phyloP scores from a whole-genome alignment of 2,797 vertebrate species.

The Notoglanidium macrostoma region DNA sequence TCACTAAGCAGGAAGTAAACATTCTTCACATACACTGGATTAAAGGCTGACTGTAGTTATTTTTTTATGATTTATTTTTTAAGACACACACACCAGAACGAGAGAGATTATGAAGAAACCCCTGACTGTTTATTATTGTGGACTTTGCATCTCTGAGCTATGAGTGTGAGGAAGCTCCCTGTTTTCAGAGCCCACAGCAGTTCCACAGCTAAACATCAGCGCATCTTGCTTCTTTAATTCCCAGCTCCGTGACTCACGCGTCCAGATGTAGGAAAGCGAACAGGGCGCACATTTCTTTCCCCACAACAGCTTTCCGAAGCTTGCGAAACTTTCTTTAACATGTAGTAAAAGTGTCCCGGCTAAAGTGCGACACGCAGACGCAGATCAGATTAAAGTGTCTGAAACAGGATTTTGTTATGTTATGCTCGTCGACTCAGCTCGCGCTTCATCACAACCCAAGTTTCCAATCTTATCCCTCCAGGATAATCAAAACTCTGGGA shows the following conservation, averaged over 20 bases:
- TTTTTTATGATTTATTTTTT: not conserved
- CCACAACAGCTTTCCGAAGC: constrained; percentile 23
- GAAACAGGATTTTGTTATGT: not conserved
- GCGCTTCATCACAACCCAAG: not conserved
- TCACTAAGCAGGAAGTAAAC: not conserved
- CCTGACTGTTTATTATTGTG: not conserved
- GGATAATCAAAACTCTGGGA: not conserved
- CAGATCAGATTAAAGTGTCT: not conserved
- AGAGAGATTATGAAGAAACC: not conserved
- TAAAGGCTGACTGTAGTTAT: not conserved
- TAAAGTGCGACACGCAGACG: not conserved
- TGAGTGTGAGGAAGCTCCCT: not conserved
- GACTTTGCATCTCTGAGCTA: constrained; percentile 5
- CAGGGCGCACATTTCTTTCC: not conserved
- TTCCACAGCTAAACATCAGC: constrained; percentile 12
- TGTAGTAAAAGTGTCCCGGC: not conserved
- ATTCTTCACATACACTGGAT: not conserved
- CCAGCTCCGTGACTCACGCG: constrained; percentile 45
- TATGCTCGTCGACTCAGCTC: not conserved
- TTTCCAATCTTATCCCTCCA: not conserved
- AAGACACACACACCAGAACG: not conserved
- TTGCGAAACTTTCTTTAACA: constrained; percentile 39
- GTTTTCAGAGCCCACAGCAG: constrained; percentile 5
- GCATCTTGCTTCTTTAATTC: constrained; percentile 33
- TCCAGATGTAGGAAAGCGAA: constrained; percentile 49